These are phyloP conservation scores for Spheniscus mendiculus DNA, from an alignment of 2,113 vertebrate species.

Conservation along the genomic window DNA sequence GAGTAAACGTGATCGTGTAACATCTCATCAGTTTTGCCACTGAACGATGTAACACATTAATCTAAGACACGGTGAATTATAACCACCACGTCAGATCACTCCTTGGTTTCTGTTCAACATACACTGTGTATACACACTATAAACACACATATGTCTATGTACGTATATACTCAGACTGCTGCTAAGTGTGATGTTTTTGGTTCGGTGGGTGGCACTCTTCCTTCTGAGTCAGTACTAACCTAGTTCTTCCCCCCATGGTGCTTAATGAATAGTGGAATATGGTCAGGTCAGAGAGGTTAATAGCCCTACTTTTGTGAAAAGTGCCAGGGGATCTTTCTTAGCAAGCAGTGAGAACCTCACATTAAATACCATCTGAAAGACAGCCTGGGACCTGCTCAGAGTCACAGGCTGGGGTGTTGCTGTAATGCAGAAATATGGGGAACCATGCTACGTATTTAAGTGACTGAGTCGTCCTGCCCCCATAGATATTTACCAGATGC, in stretches of 20 bases:
- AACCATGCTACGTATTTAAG: background rate
- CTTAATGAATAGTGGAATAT: conserved; percentile 7
- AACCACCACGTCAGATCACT: background rate
- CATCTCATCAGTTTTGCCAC: conserved; percentile 5
- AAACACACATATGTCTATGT: background rate
- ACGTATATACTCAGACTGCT: background rate
- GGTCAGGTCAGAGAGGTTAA: conserved; percentile 46
- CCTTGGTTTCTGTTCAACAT: background rate
- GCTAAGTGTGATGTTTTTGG: background rate
- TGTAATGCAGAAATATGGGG: background rate
- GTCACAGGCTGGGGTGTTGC: background rate
- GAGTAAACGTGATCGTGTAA: background rate
- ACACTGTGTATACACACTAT: background rate
- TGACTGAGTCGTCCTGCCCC: background rate
- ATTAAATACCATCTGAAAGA: background rate
- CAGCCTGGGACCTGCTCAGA: background rate
- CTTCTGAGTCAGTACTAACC: background rate
- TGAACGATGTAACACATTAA: background rate
- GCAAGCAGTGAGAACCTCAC: background rate
- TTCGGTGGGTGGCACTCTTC: conserved; percentile 23
- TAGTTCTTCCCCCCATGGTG: background rate
- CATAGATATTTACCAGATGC: background rate
- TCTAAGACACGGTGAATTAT: background rate
- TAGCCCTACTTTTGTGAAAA: conserved; percentile 36
- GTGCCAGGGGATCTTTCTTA: background rate